Conservation (phyloP, 2,888 invertebrate species). For the Leucania comma region DNA sequence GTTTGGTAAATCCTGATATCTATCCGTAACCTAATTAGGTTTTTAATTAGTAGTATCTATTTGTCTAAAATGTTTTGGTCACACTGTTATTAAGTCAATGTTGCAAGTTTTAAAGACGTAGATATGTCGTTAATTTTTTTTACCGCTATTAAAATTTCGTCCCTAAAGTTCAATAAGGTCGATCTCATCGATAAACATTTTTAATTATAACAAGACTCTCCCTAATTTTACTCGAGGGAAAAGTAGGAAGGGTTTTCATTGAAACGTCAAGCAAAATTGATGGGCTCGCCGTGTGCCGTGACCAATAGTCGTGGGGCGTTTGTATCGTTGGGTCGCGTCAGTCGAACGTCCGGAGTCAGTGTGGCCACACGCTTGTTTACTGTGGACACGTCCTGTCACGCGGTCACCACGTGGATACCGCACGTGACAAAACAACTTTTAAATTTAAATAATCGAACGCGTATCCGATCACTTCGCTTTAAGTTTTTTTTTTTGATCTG, state of each 20-base stretch:
- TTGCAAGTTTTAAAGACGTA: slow-evolving; percentile 9
- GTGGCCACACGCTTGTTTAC: slow-evolving; percentile 86
- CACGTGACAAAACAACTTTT: slow-evolving; percentile 75
- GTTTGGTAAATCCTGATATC: background rate
- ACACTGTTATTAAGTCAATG: slow-evolving; percentile 9
- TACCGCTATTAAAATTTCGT: slow-evolving; percentile 39
- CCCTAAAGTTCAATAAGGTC: slow-evolving; percentile 68
- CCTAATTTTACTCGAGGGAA: slow-evolving; percentile 85
- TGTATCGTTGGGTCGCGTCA: slow-evolving; percentile 83
- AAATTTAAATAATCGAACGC: slow-evolving; percentile 52
- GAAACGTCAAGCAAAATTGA: slow-evolving; percentile 89
- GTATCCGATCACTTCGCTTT: slow-evolving; percentile 20
- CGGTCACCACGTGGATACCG: slow-evolving; percentile 76
- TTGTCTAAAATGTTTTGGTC: slow-evolving; percentile 3
- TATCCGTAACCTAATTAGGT: slow-evolving; percentile 20
- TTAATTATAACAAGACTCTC: slow-evolving; percentile 83
- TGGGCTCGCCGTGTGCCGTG: slow-evolving; percentile 86
- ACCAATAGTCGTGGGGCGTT: slow-evolving; percentile 87
- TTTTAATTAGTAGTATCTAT: slow-evolving; percentile 12
- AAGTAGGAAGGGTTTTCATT: slow-evolving; percentile 87
- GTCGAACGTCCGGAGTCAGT: slow-evolving; percentile 84
- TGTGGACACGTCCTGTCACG: slow-evolving; percentile 80
- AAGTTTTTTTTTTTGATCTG: slow-evolving; percentile 51
- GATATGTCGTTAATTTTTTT: slow-evolving; percentile 19
- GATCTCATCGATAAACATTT: slow-evolving; percentile 77